Evolutionary conservation across 2,888 invertebrate genomes (phyloP).

Genomic region (Stenodera caucasica): DNA sequence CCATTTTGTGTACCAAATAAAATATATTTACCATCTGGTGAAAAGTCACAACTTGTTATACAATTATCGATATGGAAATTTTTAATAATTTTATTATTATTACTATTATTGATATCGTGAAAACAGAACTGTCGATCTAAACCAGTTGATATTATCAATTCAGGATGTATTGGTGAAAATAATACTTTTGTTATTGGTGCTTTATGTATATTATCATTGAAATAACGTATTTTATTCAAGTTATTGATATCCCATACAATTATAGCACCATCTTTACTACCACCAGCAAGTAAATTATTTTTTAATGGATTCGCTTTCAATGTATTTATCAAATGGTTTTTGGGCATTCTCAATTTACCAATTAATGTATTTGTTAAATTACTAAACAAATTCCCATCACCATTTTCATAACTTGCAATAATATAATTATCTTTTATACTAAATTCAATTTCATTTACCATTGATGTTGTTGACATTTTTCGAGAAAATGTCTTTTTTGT

Average conservation of each 20-base stretch:
- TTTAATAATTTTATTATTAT: constrained; percentile 51
- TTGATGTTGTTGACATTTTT: constrained; percentile 35
- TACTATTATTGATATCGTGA: constrained; percentile 59
- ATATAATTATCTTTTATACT: constrained; percentile 50
- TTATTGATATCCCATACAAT: constrained; percentile 52
- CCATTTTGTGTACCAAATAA: constrained; percentile 62
- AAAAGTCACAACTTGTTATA: constrained; percentile 49
- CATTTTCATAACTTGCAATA: constrained; percentile 48
- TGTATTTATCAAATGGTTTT: constrained; percentile 46
- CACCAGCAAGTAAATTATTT: constrained; percentile 46
- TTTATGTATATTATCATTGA: constrained; percentile 54
- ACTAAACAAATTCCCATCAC: constrained; percentile 48
- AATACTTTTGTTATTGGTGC: constrained; percentile 62
- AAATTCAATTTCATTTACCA: constrained; percentile 46
- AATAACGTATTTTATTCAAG: constrained; percentile 41
- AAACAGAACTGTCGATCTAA: constrained; percentile 62
- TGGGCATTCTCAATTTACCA: constrained; percentile 45
- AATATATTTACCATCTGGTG: constrained; percentile 55
- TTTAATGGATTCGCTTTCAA: constrained; percentile 47
- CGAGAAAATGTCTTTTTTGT: constrained; percentile 45
- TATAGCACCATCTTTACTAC: constrained; percentile 51
- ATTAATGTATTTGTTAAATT: constrained; percentile 44
- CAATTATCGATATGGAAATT: constrained; percentile 45
- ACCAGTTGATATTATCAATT: constrained; percentile 61
- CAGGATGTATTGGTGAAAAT: constrained; percentile 61